phyloP scores from a whole-genome alignment of 2,888 invertebrate genomes.

The Chymomyza caudatula region DNA sequence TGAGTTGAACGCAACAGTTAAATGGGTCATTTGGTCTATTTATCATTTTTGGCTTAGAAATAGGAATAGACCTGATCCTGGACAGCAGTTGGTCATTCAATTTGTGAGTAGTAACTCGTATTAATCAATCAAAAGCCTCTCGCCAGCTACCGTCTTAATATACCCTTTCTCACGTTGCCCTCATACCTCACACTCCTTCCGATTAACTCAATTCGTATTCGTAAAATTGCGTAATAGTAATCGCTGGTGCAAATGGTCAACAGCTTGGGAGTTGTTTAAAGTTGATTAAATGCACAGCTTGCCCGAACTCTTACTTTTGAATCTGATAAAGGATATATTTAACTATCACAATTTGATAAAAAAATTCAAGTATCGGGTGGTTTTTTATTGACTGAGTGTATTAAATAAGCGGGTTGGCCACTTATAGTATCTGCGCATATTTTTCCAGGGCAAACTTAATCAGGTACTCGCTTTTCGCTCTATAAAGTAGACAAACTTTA shows the following conservation, averaged over 20 bases:
- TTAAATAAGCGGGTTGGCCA: background rate
- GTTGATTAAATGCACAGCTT: conserved; percentile 1
- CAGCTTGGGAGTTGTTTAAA: background rate
- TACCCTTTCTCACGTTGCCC: background rate
- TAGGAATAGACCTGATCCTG: conserved; percentile 8
- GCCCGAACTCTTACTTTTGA: background rate
- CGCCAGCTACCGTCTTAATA: background rate
- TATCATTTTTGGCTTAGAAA: conserved; percentile 44
- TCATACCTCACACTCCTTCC: background rate
- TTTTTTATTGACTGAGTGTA: background rate
- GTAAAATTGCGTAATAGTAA: conserved; percentile 53
- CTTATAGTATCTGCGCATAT: too few species aligned
- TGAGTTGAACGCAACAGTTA: conserved; percentile 45
- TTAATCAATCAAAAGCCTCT: conserved; percentile 51
- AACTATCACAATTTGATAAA: too few species aligned
- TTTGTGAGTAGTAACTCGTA: conserved; percentile 50
- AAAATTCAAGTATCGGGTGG: background rate
- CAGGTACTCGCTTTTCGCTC: too few species aligned
- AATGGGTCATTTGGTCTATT: conserved; percentile 53
- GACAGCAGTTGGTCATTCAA: conserved; percentile 55
- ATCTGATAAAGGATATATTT: too few species aligned
- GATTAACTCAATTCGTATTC: conserved; percentile 27
- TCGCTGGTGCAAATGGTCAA: conserved; percentile 15
- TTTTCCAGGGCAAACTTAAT: too few species aligned
- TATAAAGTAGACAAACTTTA: too few species aligned